phyloP scores from a whole-genome alignment of 2,888 invertebrate genomes.

The Parthenolecanium corni region DNA sequence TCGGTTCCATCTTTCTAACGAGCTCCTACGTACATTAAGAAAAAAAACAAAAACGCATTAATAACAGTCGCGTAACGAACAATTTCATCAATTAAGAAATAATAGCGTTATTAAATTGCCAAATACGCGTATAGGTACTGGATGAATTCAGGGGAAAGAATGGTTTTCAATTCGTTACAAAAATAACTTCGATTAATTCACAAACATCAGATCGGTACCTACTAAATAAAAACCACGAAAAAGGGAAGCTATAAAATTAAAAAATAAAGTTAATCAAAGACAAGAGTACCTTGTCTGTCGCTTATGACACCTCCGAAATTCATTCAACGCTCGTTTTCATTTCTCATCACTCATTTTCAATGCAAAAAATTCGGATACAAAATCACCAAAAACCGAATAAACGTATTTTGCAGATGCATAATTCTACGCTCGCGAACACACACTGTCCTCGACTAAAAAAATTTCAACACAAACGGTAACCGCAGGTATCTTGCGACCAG shows the following conservation, averaged over 20 bases:
- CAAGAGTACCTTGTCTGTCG: no score
- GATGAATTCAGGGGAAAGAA: no score
- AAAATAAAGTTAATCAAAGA: no score
- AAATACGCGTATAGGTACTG: no score
- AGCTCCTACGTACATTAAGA: slow-evolving; percentile 46
- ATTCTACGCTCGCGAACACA: no score
- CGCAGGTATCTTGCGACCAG: not conserved
- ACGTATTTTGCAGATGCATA: no score
- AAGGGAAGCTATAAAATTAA: not conserved
- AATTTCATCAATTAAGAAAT: slow-evolving; percentile 5
- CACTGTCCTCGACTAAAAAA: not conserved
- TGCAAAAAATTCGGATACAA: no score
- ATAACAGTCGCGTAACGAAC: not conserved
- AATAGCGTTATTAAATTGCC: not conserved
- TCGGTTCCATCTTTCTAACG: slow-evolving; percentile 57
- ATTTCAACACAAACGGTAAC: not conserved
- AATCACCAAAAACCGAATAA: no score
- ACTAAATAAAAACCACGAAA: not conserved
- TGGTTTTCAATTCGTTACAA: no score
- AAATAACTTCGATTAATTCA: not conserved
- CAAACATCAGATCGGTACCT: not conserved
- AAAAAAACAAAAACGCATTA: not conserved
- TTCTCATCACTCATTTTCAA: no score
- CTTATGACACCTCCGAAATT: no score
- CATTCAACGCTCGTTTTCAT: no score